These are phyloP conservation scores for Molothrus ater DNA, from an alignment of 2,797 vertebrate genomes.

Conservation along the genomic window DNA sequence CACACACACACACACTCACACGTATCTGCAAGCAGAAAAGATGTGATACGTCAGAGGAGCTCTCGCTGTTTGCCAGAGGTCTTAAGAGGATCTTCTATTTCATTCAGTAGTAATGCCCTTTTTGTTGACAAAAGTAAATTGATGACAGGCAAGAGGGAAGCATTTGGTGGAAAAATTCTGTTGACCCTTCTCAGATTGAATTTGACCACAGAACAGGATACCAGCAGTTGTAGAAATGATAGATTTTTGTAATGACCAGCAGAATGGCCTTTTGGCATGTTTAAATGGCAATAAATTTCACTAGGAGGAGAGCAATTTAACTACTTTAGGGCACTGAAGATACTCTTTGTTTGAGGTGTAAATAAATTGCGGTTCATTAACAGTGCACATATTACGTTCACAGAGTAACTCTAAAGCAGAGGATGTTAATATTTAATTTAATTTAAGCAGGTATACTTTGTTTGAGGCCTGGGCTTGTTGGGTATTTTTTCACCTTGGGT, in stretches of 20 bases:
- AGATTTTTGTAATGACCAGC: constrained; percentile 95
- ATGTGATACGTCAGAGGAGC: constrained; percentile 16
- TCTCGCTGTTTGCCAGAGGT: constrained; percentile 75
- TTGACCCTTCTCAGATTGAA: constrained; percentile 96
- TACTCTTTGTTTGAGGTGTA: constrained; percentile 89
- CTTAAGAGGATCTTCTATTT: constrained; percentile 79
- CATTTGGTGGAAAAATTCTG: constrained; percentile 85
- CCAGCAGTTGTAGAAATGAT: constrained; percentile 92
- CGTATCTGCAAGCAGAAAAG: background rate
- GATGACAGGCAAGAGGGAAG: constrained; percentile 85
- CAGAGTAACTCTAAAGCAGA: constrained; percentile 66
- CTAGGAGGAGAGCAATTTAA: constrained; percentile 83
- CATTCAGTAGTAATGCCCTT: constrained; percentile 84
- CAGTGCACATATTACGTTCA: constrained; percentile 75
- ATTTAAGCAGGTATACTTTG: constrained; percentile 68
- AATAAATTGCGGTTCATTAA: constrained; percentile 89
- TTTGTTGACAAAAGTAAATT: constrained; percentile 94
- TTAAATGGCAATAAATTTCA: constrained; percentile 98
- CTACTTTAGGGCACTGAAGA: constrained; percentile 76
- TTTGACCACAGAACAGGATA: constrained; percentile 90
- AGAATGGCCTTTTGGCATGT: constrained; percentile 92
- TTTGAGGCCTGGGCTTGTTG: background rate
- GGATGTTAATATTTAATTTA: constrained; percentile 84
- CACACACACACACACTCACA: background rate
- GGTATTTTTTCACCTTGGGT: background rate